Conservation (phyloP, 2,113 vertebrate genomes). For the Labeo catla region DNA sequence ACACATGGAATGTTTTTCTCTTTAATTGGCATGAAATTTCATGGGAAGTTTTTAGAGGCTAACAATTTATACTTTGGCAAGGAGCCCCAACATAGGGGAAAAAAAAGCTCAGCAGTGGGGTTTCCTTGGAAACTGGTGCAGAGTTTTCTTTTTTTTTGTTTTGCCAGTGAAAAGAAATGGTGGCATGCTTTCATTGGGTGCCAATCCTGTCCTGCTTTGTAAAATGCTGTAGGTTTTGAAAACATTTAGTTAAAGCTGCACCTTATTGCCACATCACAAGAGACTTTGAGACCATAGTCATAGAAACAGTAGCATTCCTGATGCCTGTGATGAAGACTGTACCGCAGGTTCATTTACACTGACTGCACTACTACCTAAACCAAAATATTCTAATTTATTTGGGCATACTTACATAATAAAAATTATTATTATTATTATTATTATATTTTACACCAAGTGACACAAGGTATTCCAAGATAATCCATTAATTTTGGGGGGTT, state of each 20-base stretch:
- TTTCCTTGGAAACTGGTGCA: conserved; percentile 67
- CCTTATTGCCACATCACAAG: conserved; percentile 65
- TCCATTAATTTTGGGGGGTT: too few relatives aligned
- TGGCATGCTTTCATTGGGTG: conserved; percentile 64
- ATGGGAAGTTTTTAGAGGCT: conserved; percentile 49
- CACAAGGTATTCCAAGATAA: too few relatives aligned
- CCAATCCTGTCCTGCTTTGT: conserved; percentile 55
- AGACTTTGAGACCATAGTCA: conserved; percentile 42
- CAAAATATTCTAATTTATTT: background rate
- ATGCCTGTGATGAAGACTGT: background rate
- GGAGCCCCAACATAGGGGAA: conserved; percentile 56
- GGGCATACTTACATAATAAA: too few relatives aligned
- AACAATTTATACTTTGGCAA: conserved; percentile 63
- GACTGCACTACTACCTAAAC: background rate
- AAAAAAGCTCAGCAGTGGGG: conserved; percentile 64
- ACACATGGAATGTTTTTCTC: conserved; percentile 53
- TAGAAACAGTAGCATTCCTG: conserved; percentile 38
- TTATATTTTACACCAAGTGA: too few relatives aligned
- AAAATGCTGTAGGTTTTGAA: conserved; percentile 51
- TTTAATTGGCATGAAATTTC: conserved; percentile 68
- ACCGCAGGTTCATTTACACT: background rate
- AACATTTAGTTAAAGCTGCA: conserved; percentile 66
- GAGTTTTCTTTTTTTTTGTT: conserved; percentile 32
- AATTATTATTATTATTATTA: too few relatives aligned
- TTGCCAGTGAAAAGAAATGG: conserved; percentile 57